phyloP scores from a whole-genome alignment of 2,113 vertebrate genomes.

The Apaloderma vittatum region DNA sequence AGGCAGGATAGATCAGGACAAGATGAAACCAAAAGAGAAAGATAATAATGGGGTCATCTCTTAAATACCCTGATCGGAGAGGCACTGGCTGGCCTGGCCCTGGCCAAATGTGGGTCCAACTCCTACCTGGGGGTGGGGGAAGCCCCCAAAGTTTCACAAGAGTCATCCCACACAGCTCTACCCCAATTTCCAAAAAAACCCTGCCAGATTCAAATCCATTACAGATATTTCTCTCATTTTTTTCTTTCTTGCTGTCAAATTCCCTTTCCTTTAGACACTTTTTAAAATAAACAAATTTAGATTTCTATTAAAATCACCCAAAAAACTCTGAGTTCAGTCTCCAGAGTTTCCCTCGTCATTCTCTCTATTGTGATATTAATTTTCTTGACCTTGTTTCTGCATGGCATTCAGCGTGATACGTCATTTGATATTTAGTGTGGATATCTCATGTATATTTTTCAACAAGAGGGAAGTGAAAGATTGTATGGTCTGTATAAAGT shows the following conservation, averaged over 20 bases:
- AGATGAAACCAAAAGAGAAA: no score
- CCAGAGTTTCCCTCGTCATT: not conserved
- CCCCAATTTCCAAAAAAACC: no score
- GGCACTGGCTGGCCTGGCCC: no score
- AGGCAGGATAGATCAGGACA: no score
- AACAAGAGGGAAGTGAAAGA: not conserved
- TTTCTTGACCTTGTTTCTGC: not conserved
- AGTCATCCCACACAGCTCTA: no score
- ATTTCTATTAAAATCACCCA: not conserved
- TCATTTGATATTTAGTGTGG: not conserved
- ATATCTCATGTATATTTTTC: not conserved
- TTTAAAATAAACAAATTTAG: not conserved
- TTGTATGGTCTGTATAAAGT: not conserved
- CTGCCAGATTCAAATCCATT: no score
- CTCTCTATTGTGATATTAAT: not conserved
- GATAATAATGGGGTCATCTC: no score
- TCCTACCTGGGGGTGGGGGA: no score
- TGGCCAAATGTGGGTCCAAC: no score
- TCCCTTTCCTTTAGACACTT: not conserved
- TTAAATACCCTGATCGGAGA: no score
- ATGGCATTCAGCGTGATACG: rapidly evolving
- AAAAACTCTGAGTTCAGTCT: not conserved
- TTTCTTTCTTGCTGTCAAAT: not conserved
- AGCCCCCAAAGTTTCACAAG: no score
- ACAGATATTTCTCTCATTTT: not conserved